phyloP scores from a whole-genome alignment of 2,888 invertebrate genomes.

The Himalopsyche tibetana region DNA sequence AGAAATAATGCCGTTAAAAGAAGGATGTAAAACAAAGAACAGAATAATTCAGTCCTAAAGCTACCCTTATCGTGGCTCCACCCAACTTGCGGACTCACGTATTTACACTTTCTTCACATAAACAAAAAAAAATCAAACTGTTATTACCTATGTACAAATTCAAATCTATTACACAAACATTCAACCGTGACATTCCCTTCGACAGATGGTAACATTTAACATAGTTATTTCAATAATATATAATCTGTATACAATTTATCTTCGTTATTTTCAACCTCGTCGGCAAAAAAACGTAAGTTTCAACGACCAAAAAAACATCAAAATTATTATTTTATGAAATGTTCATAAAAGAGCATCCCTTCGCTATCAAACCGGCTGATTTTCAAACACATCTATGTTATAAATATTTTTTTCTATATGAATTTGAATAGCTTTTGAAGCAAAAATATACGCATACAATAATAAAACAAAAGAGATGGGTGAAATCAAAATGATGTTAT shows the following conservation, averaged over 20 bases:
- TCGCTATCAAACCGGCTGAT: neutral
- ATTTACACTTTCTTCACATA: constrained; percentile 58
- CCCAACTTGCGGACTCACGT: constrained; percentile 47
- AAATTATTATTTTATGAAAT: constrained; percentile 33
- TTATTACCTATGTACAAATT: constrained; percentile 65
- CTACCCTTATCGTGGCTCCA: constrained; percentile 54
- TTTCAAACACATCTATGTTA: neutral
- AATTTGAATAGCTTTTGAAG: too few species aligned
- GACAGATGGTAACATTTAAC: constrained; percentile 65
- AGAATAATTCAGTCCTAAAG: constrained; percentile 63
- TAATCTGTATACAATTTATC: constrained; percentile 60
- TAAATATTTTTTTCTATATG: too few species aligned
- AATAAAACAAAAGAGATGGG: too few species aligned
- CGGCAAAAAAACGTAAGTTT: constrained; percentile 49
- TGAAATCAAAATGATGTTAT: too few species aligned
- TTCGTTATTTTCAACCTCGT: constrained; percentile 53
- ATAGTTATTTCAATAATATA: constrained; percentile 59
- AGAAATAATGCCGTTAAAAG: constrained; percentile 65
- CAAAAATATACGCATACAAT: too few species aligned
- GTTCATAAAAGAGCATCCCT: constrained; percentile 22
- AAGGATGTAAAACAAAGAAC: constrained; percentile 60
- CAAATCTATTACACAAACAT: constrained; percentile 65
- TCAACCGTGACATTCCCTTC: constrained; percentile 63
- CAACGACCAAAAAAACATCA: constrained; percentile 25
- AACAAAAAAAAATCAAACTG: constrained; percentile 56